Percentiles rank a stretch among this genome's conserved stretches.
phyloP scores from a whole-genome alignment of 2,888 invertebrate species.

The Ephialtes manifestator region DNA sequence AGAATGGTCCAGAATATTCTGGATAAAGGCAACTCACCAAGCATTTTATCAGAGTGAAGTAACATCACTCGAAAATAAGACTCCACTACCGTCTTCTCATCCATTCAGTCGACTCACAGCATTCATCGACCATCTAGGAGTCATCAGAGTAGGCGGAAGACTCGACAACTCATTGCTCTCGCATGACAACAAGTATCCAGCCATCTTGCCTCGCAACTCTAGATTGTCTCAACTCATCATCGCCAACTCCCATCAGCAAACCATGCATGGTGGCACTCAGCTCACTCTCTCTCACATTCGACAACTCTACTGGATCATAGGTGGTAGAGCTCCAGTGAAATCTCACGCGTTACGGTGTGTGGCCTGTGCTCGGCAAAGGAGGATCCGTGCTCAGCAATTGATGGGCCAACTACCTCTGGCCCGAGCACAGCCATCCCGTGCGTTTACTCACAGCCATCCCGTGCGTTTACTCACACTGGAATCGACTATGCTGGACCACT shows the following conservation, averaged over 20 bases:
- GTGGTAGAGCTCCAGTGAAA: slow-evolving; percentile 57
- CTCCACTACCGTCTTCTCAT: slow-evolving; percentile 9
- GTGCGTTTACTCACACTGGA: too few species aligned
- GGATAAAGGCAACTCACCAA: slow-evolving; percentile 47
- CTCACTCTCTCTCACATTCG: slow-evolving; percentile 53
- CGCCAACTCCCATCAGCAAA: slow-evolving; percentile 56
- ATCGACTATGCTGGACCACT: too few species aligned
- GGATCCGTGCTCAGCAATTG: slow-evolving; percentile 53
- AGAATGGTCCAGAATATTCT: slow-evolving; percentile 6
- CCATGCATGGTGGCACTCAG: slow-evolving; percentile 69
- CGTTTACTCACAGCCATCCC: too few species aligned
- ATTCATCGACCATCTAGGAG: slow-evolving; percentile 62
- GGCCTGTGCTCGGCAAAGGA: slow-evolving; percentile 63
- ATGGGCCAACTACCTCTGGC: slow-evolving; percentile 70
- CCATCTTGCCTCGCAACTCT: slow-evolving; percentile 58
- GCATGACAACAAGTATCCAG: slow-evolving; percentile 49
- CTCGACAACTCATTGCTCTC: slow-evolving; percentile 45
- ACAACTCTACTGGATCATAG: slow-evolving; percentile 67
- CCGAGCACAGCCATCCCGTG: slow-evolving; percentile 55
- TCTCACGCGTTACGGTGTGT: slow-evolving; percentile 64
- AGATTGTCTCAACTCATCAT: slow-evolving; percentile 56
- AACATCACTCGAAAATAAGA: neutral
- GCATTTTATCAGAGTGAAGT: slow-evolving; percentile 41
- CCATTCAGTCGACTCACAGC: slow-evolving; percentile 60
- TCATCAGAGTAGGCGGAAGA: slow-evolving; percentile 66